These are phyloP conservation scores for Lysiphlebus fabarum DNA, from an alignment of 1,140 invertebrate genomes.

Conservation along the genomic window DNA sequence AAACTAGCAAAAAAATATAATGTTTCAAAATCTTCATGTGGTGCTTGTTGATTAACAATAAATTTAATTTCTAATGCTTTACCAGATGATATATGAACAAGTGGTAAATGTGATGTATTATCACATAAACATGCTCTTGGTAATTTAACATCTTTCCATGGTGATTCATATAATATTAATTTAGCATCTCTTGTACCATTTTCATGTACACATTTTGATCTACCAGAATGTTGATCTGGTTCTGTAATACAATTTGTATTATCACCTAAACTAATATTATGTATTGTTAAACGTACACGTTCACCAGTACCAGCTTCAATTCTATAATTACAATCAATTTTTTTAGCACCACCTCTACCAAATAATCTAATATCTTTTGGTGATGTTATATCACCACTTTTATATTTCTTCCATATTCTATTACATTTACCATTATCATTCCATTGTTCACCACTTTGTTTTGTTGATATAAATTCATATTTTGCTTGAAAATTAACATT, in stretches of 20 bases:
- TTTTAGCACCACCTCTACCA: conserved; percentile 70
- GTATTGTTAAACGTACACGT: conserved; percentile 64
- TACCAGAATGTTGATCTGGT: conserved; percentile 68
- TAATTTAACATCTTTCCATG: conserved; percentile 63
- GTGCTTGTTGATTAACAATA: conserved; percentile 62
- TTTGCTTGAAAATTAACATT: conserved; percentile 56
- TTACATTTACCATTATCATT: conserved; percentile 55
- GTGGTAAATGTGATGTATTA: conserved; percentile 61
- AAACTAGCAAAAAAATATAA: conserved; percentile 68
- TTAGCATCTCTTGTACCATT: conserved; percentile 57
- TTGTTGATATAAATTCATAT: conserved; percentile 82
- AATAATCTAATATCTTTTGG: conserved; percentile 73
- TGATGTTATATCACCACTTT: conserved; percentile 63
- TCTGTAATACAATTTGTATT: conserved; percentile 64
- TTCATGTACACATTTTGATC: conserved; percentile 58
- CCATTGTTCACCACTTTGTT: conserved; percentile 69
- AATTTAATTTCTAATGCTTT: conserved; percentile 64
- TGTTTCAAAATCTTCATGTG: conserved; percentile 68
- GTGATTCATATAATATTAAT: conserved; percentile 63
- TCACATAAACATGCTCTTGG: conserved; percentile 69
- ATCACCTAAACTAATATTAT: conserved; percentile 70
- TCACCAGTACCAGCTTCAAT: conserved; percentile 67
- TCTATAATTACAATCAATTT: conserved; percentile 72
- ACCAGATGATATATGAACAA: conserved; percentile 64
- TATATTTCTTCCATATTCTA: conserved; percentile 58